phyloP scores from a whole-genome alignment of 2,888 invertebrate genomes.

The Cantharis flavilabris region DNA sequence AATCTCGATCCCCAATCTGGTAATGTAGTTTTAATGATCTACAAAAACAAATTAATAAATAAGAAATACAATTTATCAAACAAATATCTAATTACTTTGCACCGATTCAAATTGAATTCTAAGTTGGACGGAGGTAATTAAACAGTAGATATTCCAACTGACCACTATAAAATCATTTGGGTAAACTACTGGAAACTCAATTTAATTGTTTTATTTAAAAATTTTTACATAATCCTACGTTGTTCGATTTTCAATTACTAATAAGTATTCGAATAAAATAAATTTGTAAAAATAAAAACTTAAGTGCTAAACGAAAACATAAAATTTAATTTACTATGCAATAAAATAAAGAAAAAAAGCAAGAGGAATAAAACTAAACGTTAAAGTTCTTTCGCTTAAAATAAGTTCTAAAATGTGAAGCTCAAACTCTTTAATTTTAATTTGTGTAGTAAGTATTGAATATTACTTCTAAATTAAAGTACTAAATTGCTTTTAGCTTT shows the following conservation, averaged over 20 bases:
- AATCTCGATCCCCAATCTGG: background rate
- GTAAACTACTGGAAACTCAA: background rate
- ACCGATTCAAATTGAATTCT: background rate
- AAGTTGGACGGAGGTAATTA: background rate
- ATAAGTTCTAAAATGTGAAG: background rate
- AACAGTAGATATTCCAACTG: background rate
- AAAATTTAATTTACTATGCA: background rate
- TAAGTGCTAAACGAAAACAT: background rate
- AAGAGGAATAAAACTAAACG: background rate
- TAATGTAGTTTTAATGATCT: background rate
- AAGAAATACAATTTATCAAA: background rate
- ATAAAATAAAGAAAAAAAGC: background rate
- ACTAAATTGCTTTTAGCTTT: background rate
- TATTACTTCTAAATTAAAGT: background rate
- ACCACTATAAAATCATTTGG: background rate
- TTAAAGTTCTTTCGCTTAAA: background rate
- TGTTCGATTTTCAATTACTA: background rate
- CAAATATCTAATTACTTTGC: background rate
- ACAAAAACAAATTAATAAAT: background rate
- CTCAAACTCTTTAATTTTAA: background rate
- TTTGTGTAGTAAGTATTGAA: background rate
- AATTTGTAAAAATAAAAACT: background rate
- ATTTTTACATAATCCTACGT: background rate
- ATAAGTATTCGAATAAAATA: background rate
- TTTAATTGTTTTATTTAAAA: background rate